phyloP scores from a whole-genome alignment of 2,797 vertebrate species.

The Hydrophis major region DNA sequence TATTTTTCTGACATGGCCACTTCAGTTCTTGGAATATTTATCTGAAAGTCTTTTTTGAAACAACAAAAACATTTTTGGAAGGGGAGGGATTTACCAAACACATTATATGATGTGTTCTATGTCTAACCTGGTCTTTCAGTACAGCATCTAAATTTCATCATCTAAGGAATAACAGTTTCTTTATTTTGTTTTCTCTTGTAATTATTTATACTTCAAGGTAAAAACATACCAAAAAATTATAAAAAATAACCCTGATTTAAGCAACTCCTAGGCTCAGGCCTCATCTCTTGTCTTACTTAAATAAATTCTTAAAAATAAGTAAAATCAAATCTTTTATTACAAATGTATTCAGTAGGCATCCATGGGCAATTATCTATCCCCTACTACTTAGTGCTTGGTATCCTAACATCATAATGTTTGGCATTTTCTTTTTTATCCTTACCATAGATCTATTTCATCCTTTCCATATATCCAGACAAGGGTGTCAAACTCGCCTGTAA shows the following conservation, averaged over 20 bases:
- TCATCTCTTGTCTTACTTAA: not conserved
- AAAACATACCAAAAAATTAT: not conserved
- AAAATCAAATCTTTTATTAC: not conserved
- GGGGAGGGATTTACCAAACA: too few relatives aligned
- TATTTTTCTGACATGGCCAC: not conserved
- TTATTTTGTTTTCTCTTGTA: not conserved
- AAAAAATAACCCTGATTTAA: not conserved
- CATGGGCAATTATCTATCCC: not conserved
- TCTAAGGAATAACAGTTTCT: not conserved
- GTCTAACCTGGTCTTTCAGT: not conserved
- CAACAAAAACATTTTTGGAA: too few relatives aligned
- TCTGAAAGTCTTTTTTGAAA: too few relatives aligned
- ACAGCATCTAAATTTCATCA: not conserved
- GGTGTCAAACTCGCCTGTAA: too few relatives aligned
- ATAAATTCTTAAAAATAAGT: not conserved
- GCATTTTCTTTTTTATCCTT: not conserved
- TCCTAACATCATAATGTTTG: not conserved
- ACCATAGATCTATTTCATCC: not conserved
- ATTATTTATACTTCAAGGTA: not conserved
- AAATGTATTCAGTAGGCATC: not conserved
- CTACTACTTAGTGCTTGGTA: not conserved
- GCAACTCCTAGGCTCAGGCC: not conserved
- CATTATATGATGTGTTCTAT: not conserved
- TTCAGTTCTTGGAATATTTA: not conserved
- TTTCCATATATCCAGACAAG: not conserved